These are phyloP conservation scores for Onychorhynchus coronatus DNA, from an alignment of 2,113 vertebrate species.

Conservation along the genomic window DNA sequence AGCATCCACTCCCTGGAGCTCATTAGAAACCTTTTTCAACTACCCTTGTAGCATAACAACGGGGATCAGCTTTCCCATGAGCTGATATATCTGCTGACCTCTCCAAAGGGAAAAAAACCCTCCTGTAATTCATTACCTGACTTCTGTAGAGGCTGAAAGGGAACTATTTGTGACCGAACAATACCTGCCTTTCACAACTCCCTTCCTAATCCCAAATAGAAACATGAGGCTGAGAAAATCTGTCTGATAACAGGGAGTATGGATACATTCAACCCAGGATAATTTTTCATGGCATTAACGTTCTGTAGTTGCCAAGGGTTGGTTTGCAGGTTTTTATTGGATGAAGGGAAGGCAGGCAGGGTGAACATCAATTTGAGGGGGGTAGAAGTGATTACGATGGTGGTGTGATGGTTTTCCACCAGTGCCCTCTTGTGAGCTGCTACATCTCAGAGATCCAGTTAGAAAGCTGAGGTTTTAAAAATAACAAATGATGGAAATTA, in stretches of 20 bases:
- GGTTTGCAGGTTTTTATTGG: neutral
- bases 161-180: constrained; percentile 28
- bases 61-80: constrained; percentile 8
- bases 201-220: constrained; percentile 25
- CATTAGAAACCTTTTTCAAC: constrained; percentile 3
- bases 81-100: constrained; percentile 18
- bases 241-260: neutral
- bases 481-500: neutral
- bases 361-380: neutral
- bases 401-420: neutral
- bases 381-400: neutral
- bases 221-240: constrained; percentile 35
- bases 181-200: constrained; percentile 34
- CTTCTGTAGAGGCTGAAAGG: constrained; percentile 13
- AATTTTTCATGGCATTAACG: neutral
- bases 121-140: constrained; percentile 47
- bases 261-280: neutral
- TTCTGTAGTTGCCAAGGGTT: neutral
- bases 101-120: neutral
- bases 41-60: neutral
- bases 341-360: neutral
- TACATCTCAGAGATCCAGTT: neutral
- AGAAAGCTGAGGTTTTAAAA: neutral
- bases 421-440: neutral
- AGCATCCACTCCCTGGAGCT: neutral